Evolutionary conservation across 53 echinoderm and acorn worm genomes (phyloP).

Genomic region (Holothuria scabra): DNA sequence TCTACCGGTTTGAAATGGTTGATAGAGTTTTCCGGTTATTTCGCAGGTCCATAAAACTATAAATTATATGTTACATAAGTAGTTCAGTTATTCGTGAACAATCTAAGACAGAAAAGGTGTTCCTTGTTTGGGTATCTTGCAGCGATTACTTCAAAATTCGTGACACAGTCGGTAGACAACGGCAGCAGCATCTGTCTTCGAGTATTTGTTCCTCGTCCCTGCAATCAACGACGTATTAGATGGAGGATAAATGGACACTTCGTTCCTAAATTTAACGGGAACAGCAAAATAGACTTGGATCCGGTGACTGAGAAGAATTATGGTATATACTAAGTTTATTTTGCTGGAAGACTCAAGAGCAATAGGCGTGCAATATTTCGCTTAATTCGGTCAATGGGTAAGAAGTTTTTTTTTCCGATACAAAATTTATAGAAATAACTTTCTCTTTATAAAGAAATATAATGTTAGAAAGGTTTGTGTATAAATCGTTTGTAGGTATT

Average conservation of each 20-base stretch:
- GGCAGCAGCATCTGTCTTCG: neutral
- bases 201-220: neutral
- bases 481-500: too few relatives aligned
- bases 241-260: slow-evolving; percentile 8
- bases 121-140: neutral
- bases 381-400: slow-evolving; percentile 1
- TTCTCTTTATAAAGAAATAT: too few relatives aligned
- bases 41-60: too few relatives aligned
- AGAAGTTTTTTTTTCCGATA: neutral
- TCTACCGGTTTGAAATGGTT: too few relatives aligned
- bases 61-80: too few relatives aligned
- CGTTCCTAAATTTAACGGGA: neutral
- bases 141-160: neutral
- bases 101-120: too few relatives aligned
- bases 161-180: neutral
- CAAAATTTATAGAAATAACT: too few relatives aligned
- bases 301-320: neutral
- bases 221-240: neutral
- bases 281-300: neutral
- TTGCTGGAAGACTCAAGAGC: neutral
- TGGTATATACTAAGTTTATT: slow-evolving; percentile 8
- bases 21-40: too few relatives aligned
- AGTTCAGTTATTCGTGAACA: too few relatives aligned
- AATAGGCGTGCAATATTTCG: neutral
- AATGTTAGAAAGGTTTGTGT: too few relatives aligned